Base-by-base conservation (phyloP, 2,888 invertebrate species). In the Drosophila robusta region DNA sequence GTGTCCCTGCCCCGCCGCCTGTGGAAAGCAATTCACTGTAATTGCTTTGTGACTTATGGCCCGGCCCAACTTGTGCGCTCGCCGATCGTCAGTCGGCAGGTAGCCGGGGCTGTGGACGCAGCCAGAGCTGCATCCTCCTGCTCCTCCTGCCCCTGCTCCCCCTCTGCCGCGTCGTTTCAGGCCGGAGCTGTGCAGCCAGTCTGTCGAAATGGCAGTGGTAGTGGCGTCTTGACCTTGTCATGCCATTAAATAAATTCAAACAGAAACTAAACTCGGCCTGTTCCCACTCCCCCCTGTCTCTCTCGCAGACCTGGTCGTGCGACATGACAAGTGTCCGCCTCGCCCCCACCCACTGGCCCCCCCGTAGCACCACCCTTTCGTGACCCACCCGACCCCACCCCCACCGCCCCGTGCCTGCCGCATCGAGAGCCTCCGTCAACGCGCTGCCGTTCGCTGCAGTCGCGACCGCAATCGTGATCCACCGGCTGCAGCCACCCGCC, bases 41-140 rank as follows among this genome's bases (percentile, higher is more conserved):
- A 90, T 89, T 90, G 86, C 82, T 88, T 82, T 89, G 83, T 88
- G 87, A 90, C 89, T 90, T 90, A 89, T 89, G 90, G 78, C 79
- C 89, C 87, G 82, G 81, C 84, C 78, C 79, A 86, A 83, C 75
- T 85, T 82, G 82, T 67, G 78, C 78, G 80, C 78, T 71, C 81
- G 62, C 64, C 69, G 78, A 75, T 66, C 65, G 75, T 69, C 78
- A 68, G 65, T 62, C 67, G 67, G 51, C 67, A 77, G 85, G 81
- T 84, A 82, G 78, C 75, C 64, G 56, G 42, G 39, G 56, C 51
- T 45, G 26, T 14, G 24, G 34, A 38, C 22, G 16, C 24, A 36
- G 55, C 34, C 22, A 26, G 26, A 36, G 49, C 39, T 39, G 29
- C 39, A 49, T 14, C 36, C 22, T 9, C 26, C n/a, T 22, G 11